phyloP scores from a whole-genome alignment of 2,888 invertebrate genomes.

The Caenorhabditis sp. region DNA sequence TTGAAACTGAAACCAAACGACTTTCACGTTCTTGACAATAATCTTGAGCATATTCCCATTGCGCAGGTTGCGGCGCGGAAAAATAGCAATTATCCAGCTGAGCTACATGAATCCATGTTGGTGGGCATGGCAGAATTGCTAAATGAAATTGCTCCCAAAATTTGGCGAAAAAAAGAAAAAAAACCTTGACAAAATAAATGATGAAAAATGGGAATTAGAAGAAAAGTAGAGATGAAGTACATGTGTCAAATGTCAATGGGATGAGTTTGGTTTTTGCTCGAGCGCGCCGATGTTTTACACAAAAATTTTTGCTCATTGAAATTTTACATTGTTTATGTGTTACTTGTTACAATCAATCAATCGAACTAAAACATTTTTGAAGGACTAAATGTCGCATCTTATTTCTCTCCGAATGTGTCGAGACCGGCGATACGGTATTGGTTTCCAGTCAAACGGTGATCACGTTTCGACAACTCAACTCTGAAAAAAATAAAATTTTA shows the following conservation, averaged over 20 bases:
- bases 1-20: slow-evolving; percentile 21
- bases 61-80: slow-evolving; percentile 28
- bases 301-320: not conserved
- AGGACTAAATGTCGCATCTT: slow-evolving; percentile 1
- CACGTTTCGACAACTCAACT: slow-evolving; percentile 57
- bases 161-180: not conserved
- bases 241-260: not conserved
- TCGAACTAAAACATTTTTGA: not conserved
- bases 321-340: not conserved
- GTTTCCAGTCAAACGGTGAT: slow-evolving; percentile 65
- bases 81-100: slow-evolving; percentile 36
- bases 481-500: slow-evolving; percentile 40
- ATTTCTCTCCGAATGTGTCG: slow-evolving; percentile 56
- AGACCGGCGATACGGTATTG: slow-evolving; percentile 60
- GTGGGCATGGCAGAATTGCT: slow-evolving; percentile 6
- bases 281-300: not conserved
- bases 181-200: not conserved
- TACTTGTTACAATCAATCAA: not conserved
- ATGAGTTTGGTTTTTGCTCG: not conserved
- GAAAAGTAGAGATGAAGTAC: not conserved
- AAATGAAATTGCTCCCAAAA: too few species aligned
- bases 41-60: slow-evolving; percentile 23
- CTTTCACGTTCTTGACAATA: slow-evolving; percentile 16
- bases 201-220: not conserved
- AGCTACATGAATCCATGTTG: slow-evolving; percentile 28